Conservation (phyloP, 1,140 invertebrate genomes). For the Euschistus heros region DNA sequence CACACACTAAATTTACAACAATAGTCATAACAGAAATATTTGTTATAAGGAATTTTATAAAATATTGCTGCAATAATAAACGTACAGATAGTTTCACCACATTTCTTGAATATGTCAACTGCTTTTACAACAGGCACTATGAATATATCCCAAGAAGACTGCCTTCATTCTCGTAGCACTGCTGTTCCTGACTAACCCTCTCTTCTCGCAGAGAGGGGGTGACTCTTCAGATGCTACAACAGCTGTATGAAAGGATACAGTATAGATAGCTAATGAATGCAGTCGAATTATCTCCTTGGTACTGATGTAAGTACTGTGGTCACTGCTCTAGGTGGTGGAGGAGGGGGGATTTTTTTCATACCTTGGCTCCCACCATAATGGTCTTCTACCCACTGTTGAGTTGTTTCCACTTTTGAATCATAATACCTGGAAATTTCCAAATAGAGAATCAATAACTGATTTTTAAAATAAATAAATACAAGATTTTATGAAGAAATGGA, state of each 20-base stretch:
- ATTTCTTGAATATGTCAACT: background rate
- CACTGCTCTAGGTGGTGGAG: slow-evolving; percentile 65
- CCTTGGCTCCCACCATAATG: slow-evolving; percentile 53
- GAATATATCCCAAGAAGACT: background rate
- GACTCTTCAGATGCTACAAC: too few species aligned
- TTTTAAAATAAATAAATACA: too few species aligned
- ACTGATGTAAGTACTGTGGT: slow-evolving; percentile 56
- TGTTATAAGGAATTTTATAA: too few species aligned
- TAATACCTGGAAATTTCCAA: slow-evolving; percentile 32
- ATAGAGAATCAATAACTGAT: too few species aligned
- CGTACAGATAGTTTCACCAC: background rate
- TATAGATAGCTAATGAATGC: background rate
- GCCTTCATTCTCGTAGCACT: background rate
- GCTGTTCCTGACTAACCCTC: background rate
- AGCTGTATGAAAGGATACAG: too few species aligned
- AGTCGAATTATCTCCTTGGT: background rate
- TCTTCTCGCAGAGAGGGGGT: background rate
- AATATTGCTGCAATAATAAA: too few species aligned
- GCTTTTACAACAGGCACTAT: slow-evolving; percentile 12
- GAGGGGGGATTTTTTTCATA: slow-evolving; percentile 58
- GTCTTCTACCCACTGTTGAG: slow-evolving; percentile 69
- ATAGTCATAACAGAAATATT: too few species aligned
- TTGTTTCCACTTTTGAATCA: slow-evolving; percentile 10
- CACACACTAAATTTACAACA: too few species aligned
- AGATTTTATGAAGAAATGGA: slow-evolving; percentile 60